phyloP scores from a whole-genome alignment of 2,797 vertebrate genomes.

The Notolabrus celidotus region DNA sequence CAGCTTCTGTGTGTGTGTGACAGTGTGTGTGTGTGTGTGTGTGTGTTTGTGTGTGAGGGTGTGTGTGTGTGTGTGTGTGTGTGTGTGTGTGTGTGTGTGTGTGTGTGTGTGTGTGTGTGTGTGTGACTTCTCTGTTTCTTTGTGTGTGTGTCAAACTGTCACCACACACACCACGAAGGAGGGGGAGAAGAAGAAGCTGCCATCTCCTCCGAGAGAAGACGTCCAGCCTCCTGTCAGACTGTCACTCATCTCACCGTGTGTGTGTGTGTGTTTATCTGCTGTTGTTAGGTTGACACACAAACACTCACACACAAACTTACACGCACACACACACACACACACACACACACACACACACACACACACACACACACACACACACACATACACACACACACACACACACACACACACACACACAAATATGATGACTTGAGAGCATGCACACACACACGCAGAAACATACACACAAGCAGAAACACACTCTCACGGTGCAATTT shows the following conservation, averaged over 20 bases:
- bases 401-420: constrained; percentile 15
- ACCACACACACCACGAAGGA: constrained; percentile 18
- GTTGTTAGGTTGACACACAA: constrained; percentile 2
- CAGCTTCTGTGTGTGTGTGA: constrained; percentile 57
- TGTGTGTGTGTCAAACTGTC: constrained; percentile 46
- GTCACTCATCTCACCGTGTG: constrained; percentile 25
- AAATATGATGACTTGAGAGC: neutral
- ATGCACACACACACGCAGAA: neutral
- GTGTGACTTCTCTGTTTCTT: constrained; percentile 11
- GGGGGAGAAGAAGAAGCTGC: constrained; percentile 3
- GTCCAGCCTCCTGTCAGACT: constrained; percentile 40
- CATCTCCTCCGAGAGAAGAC: constrained; percentile 37
- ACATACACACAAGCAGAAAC: constrained; percentile 26
- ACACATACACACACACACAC: neutral
- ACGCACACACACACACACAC: neutral
- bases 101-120: neutral
- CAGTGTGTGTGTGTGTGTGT: neutral
- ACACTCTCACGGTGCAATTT: constrained; percentile 19
- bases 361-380: neutral
- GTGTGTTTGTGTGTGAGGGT: constrained; percentile 24
- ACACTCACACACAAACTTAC: constrained; percentile 3
- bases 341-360: constrained; percentile 14
- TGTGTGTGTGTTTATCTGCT: constrained; percentile 21
- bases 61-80: neutral
- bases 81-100: constrained; percentile 49